Conservation (phyloP, 2,888 invertebrate genomes). For the Synanthedon formicaeformis region DNA sequence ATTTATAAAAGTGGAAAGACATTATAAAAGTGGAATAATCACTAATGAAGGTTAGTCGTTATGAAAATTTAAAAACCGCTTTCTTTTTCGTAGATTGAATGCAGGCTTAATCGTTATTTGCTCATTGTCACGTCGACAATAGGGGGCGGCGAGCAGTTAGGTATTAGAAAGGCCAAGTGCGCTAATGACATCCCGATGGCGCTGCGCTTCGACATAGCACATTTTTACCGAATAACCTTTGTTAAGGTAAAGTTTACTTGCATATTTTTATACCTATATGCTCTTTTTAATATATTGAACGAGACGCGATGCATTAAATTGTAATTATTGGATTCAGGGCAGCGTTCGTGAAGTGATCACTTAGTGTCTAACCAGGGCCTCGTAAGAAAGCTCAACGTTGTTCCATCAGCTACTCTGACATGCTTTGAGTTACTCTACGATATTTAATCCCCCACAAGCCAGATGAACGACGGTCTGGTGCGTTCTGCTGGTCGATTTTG, state of each 20-base stretch:
- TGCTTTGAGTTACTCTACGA: no score
- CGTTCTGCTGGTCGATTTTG: no score
- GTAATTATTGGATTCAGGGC: no score
- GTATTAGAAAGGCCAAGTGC: conserved; percentile 64
- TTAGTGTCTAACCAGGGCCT: no score
- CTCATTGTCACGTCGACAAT: conserved; percentile 62
- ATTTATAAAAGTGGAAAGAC: no score
- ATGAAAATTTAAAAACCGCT: not conserved
- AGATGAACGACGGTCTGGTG: no score
- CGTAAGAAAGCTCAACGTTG: no score
- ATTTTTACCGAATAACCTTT: conserved; percentile 57
- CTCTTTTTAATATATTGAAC: conserved; percentile 5
- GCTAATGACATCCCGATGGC: conserved; percentile 55
- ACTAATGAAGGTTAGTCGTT: not conserved
- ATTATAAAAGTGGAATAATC: not conserved
- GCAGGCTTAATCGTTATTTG: conserved; percentile 56
- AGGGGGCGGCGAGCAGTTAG: conserved; percentile 58
- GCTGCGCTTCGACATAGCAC: conserved; percentile 33
- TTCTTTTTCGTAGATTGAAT: conserved; percentile 21
- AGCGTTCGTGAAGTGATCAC: no score
- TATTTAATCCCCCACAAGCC: no score
- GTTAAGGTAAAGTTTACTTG: conserved; percentile 16
- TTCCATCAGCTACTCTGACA: no score
- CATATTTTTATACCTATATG: no score
- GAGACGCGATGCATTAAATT: no score